phyloP scores from a whole-genome alignment of 2,113 vertebrate species.

The Austrofundulus limnaeus region DNA sequence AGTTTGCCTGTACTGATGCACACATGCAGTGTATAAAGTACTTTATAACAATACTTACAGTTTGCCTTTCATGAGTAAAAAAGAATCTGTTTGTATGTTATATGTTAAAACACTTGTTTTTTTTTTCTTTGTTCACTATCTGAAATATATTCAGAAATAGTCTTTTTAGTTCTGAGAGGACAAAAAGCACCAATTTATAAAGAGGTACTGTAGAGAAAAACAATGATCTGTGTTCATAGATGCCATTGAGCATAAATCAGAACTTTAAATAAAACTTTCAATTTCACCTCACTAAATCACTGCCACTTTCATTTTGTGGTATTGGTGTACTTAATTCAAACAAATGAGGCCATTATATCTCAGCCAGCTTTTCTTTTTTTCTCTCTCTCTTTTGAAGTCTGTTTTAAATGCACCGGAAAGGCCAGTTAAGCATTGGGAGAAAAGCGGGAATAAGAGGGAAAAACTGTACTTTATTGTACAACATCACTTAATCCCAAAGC shows the following conservation, averaged over 20 bases:
- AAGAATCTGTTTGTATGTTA: background rate
- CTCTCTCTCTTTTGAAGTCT: constrained; percentile 22
- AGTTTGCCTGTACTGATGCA: background rate
- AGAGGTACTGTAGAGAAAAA: background rate
- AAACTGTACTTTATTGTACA: background rate
- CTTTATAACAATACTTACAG: background rate
- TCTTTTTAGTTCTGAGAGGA: background rate
- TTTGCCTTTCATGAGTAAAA: constrained; percentile 2
- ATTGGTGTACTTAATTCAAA: constrained; percentile 39
- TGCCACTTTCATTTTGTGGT: constrained; percentile 22
- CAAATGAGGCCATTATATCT: constrained; percentile 42
- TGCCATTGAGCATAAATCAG: background rate
- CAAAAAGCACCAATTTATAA: too few species aligned
- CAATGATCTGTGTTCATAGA: constrained; percentile 3
- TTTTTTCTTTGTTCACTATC: background rate
- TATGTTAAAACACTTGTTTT: background rate
- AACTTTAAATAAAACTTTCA: constrained; percentile 14
- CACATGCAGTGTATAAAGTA: background rate
- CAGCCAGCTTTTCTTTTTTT: constrained; percentile 11
- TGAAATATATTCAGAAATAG: too few species aligned
- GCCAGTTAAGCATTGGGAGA: background rate
- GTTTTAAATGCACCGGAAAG: constrained; percentile 9
- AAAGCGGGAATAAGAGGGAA: background rate
- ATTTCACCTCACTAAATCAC: constrained; percentile 15
- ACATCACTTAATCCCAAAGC: background rate